These are phyloP conservation scores for Grus americana DNA, from an alignment of 2,113 vertebrate genomes.

Conservation along the genomic window DNA sequence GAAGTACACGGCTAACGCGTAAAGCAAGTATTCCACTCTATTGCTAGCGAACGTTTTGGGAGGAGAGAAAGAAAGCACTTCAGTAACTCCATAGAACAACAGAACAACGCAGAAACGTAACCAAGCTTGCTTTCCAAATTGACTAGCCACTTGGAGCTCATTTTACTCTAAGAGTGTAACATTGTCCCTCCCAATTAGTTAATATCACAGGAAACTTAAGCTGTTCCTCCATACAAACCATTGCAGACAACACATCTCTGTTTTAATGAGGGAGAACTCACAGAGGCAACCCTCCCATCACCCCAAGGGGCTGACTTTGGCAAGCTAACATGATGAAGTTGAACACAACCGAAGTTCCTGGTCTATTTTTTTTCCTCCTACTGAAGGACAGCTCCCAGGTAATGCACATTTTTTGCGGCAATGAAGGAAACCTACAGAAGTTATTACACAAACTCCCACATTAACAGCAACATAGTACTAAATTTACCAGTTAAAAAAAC, in stretches of 20 bases:
- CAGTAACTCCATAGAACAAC: background rate
- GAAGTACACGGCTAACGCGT: background rate
- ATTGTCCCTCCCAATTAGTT: background rate
- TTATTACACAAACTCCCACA: conserved; percentile 38
- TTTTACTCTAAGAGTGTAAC: background rate
- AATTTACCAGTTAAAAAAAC: background rate
- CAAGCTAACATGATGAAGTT: background rate
- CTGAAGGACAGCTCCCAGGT: background rate
- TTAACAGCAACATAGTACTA: background rate
- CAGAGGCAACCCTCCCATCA: background rate
- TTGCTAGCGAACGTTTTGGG: background rate
- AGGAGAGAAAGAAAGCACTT: background rate
- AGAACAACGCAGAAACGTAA: background rate
- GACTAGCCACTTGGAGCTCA: background rate
- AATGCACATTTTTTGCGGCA: background rate
- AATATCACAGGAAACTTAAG: background rate
- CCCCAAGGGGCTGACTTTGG: background rate
- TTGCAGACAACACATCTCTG: background rate
- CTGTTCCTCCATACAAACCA: background rate
- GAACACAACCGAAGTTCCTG: background rate
- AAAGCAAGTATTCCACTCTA: background rate
- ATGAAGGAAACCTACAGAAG: background rate
- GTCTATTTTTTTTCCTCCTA: background rate
- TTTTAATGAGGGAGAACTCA: background rate
- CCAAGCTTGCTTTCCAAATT: background rate